Conservation (phyloP, 1,140 invertebrate genomes). For the Teleopsis dalmanni region DNA sequence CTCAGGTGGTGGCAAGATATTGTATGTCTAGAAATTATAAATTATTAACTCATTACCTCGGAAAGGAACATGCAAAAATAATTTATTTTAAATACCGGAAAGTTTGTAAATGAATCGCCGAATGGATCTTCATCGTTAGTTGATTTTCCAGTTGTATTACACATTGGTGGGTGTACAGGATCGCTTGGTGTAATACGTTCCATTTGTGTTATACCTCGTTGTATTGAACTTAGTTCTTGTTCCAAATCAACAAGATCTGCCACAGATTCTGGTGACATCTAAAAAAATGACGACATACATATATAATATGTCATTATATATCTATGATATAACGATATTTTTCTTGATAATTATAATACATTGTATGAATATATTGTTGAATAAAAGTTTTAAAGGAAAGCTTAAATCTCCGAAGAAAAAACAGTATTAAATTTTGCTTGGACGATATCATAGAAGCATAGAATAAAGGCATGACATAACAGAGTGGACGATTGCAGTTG, state of each 20-base stretch:
- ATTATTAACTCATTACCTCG: background rate
- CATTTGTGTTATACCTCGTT: conserved; percentile 81
- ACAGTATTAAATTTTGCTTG: too few relatives aligned
- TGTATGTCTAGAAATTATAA: conserved; percentile 32
- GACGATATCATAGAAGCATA: too few relatives aligned
- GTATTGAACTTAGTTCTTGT: conserved; percentile 81
- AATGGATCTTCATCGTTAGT: conserved; percentile 61
- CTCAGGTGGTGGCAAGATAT: conserved; percentile 56
- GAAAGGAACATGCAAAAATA: background rate
- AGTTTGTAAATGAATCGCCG: conserved; percentile 70
- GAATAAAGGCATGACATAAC: too few relatives aligned
- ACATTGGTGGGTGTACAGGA: conserved; percentile 40
- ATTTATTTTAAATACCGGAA: conserved; percentile 46
- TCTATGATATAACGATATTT: too few relatives aligned
- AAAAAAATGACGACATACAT: background rate
- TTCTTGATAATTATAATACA: background rate
- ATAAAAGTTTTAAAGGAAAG: too few relatives aligned
- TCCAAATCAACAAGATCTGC: conserved; percentile 89
- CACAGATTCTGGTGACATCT: conserved; percentile 48
- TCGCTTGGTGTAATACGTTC: conserved; percentile 74
- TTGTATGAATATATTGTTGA: too few relatives aligned
- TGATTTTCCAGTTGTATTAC: conserved; percentile 29
- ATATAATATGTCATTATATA: background rate
- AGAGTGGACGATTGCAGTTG: too few relatives aligned
- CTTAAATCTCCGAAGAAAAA: too few relatives aligned